phyloP scores from a whole-genome alignment of 2,888 invertebrate genomes.

The Athalia circularis region DNA sequence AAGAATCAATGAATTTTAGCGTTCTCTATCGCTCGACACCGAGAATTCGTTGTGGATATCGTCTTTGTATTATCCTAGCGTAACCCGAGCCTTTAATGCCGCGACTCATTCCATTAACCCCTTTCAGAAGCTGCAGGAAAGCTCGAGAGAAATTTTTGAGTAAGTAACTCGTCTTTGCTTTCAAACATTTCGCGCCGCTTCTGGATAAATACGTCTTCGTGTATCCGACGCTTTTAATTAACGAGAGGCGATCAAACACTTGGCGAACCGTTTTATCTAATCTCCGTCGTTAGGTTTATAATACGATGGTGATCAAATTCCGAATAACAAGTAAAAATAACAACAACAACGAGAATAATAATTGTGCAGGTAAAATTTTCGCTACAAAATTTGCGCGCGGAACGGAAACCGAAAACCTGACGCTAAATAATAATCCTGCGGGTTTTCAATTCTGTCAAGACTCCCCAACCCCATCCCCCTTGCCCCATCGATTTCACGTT shows the following conservation, averaged over 20 bases:
- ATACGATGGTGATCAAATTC: not conserved
- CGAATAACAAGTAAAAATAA: slow-evolving; percentile 13
- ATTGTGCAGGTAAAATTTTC: not conserved
- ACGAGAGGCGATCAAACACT: slow-evolving; percentile 27
- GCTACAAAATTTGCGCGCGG: not conserved
- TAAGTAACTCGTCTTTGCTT: not conserved
- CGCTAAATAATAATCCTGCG: no score
- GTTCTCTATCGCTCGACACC: no score
- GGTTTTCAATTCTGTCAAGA: no score
- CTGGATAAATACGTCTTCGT: slow-evolving; percentile 10
- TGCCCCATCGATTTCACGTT: no score
- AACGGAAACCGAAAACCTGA: no score
- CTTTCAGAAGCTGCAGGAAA: no score
- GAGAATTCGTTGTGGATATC: no score
- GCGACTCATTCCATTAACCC: not conserved
- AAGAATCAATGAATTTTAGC: no score
- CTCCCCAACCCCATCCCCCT: no score
- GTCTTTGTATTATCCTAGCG: no score
- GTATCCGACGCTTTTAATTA: slow-evolving; percentile 20
- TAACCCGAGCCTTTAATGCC: not conserved
- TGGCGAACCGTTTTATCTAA: slow-evolving; percentile 22
- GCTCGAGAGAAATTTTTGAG: not conserved
- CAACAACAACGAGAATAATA: not conserved
- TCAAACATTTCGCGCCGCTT: not conserved
- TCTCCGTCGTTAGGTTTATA: slow-evolving; percentile 5